Evolutionary conservation across 2,888 invertebrate species (phyloP).

Genomic region (Pandemis heparana): DNA sequence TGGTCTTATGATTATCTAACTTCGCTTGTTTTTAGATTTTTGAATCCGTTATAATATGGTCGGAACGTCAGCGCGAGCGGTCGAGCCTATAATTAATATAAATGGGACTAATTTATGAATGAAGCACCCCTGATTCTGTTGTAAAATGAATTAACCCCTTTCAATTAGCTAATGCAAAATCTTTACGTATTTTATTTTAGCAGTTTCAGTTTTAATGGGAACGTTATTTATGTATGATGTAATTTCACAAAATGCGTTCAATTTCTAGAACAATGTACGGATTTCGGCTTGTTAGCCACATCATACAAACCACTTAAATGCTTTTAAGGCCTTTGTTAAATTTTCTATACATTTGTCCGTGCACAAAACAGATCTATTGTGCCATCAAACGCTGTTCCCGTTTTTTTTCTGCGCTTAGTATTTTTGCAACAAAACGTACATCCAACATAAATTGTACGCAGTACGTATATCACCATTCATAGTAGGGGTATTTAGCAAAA

Average conservation of each 20-base stretch:
- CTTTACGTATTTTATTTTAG: constrained; percentile 15
- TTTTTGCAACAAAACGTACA: not conserved
- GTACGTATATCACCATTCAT: not conserved
- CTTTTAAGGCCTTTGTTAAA: no score
- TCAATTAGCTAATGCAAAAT: constrained; percentile 47
- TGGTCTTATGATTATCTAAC: not conserved
- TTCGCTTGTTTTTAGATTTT: not conserved
- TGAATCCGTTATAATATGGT: not conserved
- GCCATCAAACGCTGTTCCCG: not conserved
- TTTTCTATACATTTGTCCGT: no score
- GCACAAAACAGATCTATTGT: not conserved
- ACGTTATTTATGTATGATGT: not conserved
- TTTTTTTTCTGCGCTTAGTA: not conserved
- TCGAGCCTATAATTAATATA: constrained; percentile 35
- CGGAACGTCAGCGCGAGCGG: not conserved
- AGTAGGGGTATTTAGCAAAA: constrained; percentile 32
- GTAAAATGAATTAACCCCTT: constrained; percentile 38
- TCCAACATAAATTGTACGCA: not conserved
- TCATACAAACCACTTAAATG: not conserved
- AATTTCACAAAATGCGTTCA: not conserved
- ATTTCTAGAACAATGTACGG: not conserved
- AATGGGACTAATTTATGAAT: constrained; percentile 39
- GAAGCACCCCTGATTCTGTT: constrained; percentile 34
- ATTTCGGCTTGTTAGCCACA: not conserved
- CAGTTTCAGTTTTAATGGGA: not conserved